Evolutionary conservation across 2,888 invertebrate species (phyloP), one percentile per base, ranked within the genome.

Genomic region (Acronicta psi): DNA sequence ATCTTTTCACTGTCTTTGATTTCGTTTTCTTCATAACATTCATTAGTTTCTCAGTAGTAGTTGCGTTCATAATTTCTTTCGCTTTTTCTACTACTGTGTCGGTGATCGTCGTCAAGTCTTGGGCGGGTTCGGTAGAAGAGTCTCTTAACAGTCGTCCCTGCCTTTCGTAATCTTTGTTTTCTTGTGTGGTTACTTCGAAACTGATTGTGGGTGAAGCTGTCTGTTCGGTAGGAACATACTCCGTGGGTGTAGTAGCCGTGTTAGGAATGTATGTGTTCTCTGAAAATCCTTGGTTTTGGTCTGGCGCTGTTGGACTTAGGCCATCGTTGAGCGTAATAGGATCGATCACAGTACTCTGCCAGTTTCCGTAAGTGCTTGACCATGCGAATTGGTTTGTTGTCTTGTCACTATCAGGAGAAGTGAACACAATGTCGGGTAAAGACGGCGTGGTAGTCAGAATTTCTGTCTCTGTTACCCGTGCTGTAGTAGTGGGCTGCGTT

Each of bases 11-110:
- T 0, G 96, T 96, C 56, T 96, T 96, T 71, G 97, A 97, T 71
- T 95, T 96, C 0, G 97, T 97, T 82, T 97, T 96, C 80, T 96
- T 96, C 97, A 98, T 97, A 37, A 97, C 97, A 62, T 96, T 95
- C 95, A 97, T 95, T 53, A 98, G 92, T 71, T 97, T 96, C 61
- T 96, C 95, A 0, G 96, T 95, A 62, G 97, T 97, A 0, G 97
- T 96, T 10, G 96, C 96, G 77, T 96, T 96, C 83, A 97, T 96
- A 75, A 97, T 96, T 87, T 97, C 95, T 76, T 97, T 96, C 0
- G 97, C 96, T 73, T 96, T 96, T 75, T 95, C 95, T 40, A 95
- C 95, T 44, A 96, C 95, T 2, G 96, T 95, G 51, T 95, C 95
- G 57, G 95, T 95, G 37, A 96, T 95, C n/a, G 96, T 96, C 2